Evolutionary conservation across 2,888 invertebrate genomes (phyloP).

Genomic region (Serripes groenlandicus): DNA sequence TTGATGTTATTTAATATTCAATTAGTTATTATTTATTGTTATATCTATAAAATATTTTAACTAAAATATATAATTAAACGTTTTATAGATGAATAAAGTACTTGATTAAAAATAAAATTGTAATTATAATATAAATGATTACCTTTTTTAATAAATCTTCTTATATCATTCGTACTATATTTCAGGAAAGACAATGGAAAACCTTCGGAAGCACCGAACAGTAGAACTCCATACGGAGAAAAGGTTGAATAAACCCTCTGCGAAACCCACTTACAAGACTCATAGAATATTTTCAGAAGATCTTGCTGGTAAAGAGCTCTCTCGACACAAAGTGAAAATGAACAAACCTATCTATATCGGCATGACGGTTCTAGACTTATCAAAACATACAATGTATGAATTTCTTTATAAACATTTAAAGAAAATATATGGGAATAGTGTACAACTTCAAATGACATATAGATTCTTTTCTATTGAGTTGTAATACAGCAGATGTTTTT

Average conservation of each 20-base stretch:
- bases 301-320: constrained; percentile 82
- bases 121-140: neutral
- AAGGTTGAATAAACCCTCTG: constrained; percentile 32
- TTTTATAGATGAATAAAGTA: no score
- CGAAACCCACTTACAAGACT: constrained; percentile 54
- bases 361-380: constrained; percentile 85
- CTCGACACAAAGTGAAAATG: constrained; percentile 63
- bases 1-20: no score
- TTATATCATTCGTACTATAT: no score
- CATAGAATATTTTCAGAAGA: constrained; percentile 81
- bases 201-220: constrained; percentile 84
- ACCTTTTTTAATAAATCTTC: neutral
- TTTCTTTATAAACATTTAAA: constrained; percentile 82
- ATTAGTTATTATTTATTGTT: no score
- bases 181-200: constrained; percentile 86
- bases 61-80: no score
- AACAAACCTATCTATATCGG: constrained; percentile 86
- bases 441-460: constrained; percentile 43
- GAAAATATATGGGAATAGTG: constrained; percentile 66
- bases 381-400: constrained; percentile 85
- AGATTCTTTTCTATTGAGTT: constrained; percentile 39
- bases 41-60: no score
- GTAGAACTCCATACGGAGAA: constrained; percentile 69
- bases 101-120: neutral
- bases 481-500: constrained; percentile 44